A percentile compares a stretch with the other conserved stretches of the same genome.
phyloP scores from a whole-genome alignment of 2,888 invertebrate species.

The Caenorhabditis sp. region DNA sequence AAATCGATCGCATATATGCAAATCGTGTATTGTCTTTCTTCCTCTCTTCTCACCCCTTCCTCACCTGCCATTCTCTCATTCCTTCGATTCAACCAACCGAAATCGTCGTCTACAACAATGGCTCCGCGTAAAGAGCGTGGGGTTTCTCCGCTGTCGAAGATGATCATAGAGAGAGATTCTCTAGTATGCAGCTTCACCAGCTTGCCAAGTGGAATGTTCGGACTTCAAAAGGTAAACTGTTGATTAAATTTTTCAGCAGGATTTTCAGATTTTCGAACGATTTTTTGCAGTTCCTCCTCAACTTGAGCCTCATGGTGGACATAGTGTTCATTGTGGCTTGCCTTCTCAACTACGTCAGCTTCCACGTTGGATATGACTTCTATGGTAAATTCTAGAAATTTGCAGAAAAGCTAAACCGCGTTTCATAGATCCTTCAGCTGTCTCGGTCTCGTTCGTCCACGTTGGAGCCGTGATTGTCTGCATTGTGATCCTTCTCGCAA shows the following conservation, averaged over 20 bases:
- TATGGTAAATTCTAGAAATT: conserved; percentile 29
- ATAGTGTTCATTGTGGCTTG: conserved; percentile 29
- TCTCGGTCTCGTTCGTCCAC: conserved; percentile 59
- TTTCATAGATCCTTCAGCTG: conserved; percentile 49
- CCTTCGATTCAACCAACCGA: conserved; percentile 23
- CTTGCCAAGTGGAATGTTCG: conserved; percentile 54
- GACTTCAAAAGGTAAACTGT: conserved; percentile 38
- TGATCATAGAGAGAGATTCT: conserved; percentile 38
- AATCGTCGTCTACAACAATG: conserved; percentile 14
- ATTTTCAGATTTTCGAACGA: neutral
- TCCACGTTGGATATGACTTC: conserved; percentile 48
- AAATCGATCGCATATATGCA: conserved; percentile 58
- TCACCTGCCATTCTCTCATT: conserved; percentile 35
- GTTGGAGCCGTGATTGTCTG: conserved; percentile 48
- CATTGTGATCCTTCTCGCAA: conserved; percentile 31
- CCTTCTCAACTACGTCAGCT: conserved; percentile 55
- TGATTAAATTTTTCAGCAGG: neutral
- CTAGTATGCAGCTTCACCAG: conserved; percentile 59
- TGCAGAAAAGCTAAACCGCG: neutral
- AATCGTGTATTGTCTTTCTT: conserved; percentile 60
- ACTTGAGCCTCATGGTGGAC: conserved; percentile 51
- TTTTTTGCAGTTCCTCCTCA: conserved; percentile 45
- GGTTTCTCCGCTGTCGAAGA: conserved; percentile 40
- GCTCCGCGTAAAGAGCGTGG: conserved; percentile 46
- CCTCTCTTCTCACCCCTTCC: conserved; percentile 10